Evolutionary conservation across 2,888 invertebrate species (phyloP), one percentile per base, ranked within the genome.

Genomic region (Hypomecis atomaria): DNA sequence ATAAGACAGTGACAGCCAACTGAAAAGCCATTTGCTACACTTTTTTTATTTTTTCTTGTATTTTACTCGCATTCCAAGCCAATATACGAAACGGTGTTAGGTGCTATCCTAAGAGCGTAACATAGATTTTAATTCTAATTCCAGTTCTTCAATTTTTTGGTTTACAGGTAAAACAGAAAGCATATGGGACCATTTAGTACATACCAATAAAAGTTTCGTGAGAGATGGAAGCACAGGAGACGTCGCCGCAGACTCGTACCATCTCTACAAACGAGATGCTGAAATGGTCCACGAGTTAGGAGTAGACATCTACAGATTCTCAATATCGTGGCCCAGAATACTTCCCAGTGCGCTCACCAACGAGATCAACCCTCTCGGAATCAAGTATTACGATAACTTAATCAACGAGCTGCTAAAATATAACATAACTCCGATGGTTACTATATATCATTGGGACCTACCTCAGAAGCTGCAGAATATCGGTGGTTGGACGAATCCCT

Each of bases 371-470:
- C 87, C 93, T 45, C 92, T 94, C 2, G 98, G 96, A 13, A 91
- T 98, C 9, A 88, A 94, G 62, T 97, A 97, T 85, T 98, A 98
- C 83, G 95, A 94, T 76, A 94, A 95, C 71, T 85, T 98, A 49
- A 96, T 98, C 58, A 92, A 96, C 76, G 96, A 95, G 74, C 90
- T 97, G 6, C 70, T 95, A 11, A 93, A 87, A 62, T 94, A 95
- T 69, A 94, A 94, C 49, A 94, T 97, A 48, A 94, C 94, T 36
- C 96, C 97, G 0, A 94, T 95, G 93, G 94, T 95, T 0, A 95
- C 96, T 0, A 94, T 96, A 54, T 95, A 95, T 76, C 96, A 96
- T 71, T 96, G 95, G 95, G 96, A 96, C 65, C 79, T 95, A 52
- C 96, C 96, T 6, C 94, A 95, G 73, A 90, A 87, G 45, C 76